Base-by-base conservation (phyloP, 2,888 invertebrate genomes). In the Timema cristinae region DNA sequence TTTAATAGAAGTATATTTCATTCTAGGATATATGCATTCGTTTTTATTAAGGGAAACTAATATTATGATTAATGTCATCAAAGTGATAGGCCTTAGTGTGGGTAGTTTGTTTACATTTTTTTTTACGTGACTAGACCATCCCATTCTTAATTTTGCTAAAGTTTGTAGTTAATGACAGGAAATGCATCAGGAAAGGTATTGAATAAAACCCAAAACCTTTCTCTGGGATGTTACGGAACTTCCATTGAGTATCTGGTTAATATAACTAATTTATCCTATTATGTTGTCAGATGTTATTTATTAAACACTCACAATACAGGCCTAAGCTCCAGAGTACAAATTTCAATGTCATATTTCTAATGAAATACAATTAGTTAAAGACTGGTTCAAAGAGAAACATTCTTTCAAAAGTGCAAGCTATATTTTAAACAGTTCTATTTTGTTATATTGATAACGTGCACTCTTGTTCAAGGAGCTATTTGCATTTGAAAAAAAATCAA, bases 251-350 rank as follows among this genome's bases (percentile, higher is more conserved):
- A 13, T 51, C 10, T 51, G 16, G 52, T 9, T 6, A 16, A 59
- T 13, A 32, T 32, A 32, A 32, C 32, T 32, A 32, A 32, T 4
- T 32, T 32, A 32, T 32, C 32, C 16, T 5, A 10, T 9, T 15
- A 15, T 13, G 59, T 13, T 59, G 9, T 59, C 59, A 6, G 13
- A 15, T 59, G 16, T 32, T 59, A n/a, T 59, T 6, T 59, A 16
- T 59, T 15, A 59, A n/a, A 8, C 16, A 13, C 5, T 9, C 59
- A 0, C 8, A 13, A 67, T 66, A 66, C 49, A 68, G 68, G 66
- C 68, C 69, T 69, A 66, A 69, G 49, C 50, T 63, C 13, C 32
- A 66, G 32, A 72, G 72, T 72, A 72, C 72, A 72, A 72, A 72
- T 72, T 69, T 66, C 59, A 47, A 56, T 69, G 72, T 69, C 72